These are phyloP conservation scores for Alexandromys fortis DNA, from an alignment of 2,113 vertebrate species.

Conservation along the genomic window DNA sequence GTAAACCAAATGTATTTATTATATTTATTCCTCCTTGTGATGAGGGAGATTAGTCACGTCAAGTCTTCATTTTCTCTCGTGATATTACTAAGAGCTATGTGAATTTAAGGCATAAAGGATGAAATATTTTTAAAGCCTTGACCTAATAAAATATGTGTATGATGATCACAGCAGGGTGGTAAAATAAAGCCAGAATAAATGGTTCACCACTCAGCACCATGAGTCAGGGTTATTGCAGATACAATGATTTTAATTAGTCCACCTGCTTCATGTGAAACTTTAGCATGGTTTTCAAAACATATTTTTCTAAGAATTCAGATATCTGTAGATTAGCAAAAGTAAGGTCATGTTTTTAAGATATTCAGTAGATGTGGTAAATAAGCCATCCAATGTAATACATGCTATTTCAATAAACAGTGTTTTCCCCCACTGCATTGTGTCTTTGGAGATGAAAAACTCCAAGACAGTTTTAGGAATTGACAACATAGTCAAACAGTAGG, in stretches of 20 bases:
- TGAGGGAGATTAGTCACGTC: background rate
- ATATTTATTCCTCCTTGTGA: background rate
- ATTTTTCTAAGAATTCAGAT: background rate
- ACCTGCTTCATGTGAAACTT: background rate
- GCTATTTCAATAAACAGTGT: background rate
- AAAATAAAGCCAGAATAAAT: slow-evolving; percentile 1
- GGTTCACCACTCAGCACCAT: background rate
- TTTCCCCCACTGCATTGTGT: background rate
- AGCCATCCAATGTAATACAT: background rate
- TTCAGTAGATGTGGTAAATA: background rate
- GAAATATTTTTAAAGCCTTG: slow-evolving; percentile 3
- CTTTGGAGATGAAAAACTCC: background rate
- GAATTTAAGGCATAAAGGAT: background rate
- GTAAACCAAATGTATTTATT: background rate
- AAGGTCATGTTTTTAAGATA: background rate
- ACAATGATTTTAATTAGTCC: background rate
- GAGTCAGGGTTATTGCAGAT: background rate
- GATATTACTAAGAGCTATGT: background rate
- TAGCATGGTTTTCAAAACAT: background rate
- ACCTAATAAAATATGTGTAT: background rate
- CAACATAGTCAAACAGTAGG: background rate
- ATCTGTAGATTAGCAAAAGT: background rate
- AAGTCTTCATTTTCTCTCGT: background rate
- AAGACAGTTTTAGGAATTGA: background rate
- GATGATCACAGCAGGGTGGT: background rate